A percentile compares a stretch with the other conserved stretches of the same genome.
phyloP scores from a whole-genome alignment of 2,797 vertebrate genomes.

The Antennarius maculatus region DNA sequence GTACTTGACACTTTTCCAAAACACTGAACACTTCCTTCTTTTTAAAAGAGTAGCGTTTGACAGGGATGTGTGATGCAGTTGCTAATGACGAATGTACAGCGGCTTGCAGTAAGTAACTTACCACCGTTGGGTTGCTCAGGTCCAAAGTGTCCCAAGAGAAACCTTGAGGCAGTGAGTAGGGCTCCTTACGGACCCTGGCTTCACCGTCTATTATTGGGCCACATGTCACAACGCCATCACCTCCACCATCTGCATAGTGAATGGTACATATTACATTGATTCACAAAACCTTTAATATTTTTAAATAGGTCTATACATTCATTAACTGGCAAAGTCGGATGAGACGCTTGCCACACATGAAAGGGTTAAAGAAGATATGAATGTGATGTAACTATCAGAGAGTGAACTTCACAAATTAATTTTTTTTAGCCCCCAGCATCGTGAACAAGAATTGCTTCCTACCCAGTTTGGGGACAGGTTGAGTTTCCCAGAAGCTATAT shows the following conservation, averaged over 20 bases:
- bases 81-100: neutral
- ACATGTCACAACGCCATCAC: slow-evolving; percentile 82
- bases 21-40: neutral
- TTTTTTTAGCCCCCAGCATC: neutral
- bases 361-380: neutral
- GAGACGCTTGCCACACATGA: neutral
- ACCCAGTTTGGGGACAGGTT: slow-evolving; percentile 94
- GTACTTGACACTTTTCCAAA: neutral
- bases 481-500: slow-evolving; percentile 95
- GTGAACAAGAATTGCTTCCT: slow-evolving; percentile 34
- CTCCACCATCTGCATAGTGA: slow-evolving; percentile 67
- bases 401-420: neutral
- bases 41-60: neutral
- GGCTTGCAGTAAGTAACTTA: slow-evolving; percentile 62
- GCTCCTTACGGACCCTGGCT: slow-evolving; percentile 84
- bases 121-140: slow-evolving; percentile 85
- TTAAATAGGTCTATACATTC: neutral
- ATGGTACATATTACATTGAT: neutral
- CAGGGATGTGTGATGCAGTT: neutral
- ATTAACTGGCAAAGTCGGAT: neutral
- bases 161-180: slow-evolving; percentile 89
- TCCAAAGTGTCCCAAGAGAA: slow-evolving; percentile 94
- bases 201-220: slow-evolving; percentile 87
- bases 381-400: neutral
- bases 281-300: neutral